These are phyloP conservation scores for Hippopotamyrus pictus DNA, from an alignment of 2,797 vertebrate species.

Conservation along the genomic window DNA sequence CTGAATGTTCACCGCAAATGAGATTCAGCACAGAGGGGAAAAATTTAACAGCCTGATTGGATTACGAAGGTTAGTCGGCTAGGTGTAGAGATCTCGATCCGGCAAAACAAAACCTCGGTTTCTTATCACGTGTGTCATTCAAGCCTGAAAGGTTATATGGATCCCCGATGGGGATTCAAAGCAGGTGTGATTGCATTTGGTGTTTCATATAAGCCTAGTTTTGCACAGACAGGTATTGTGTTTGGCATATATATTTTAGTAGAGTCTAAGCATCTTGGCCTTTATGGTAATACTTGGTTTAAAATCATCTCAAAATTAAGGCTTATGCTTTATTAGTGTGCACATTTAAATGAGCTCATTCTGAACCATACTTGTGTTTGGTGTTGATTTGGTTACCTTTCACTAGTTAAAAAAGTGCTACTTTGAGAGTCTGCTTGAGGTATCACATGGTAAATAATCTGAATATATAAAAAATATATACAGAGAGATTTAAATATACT, in stretches of 20 bases:
- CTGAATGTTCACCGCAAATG: not conserved
- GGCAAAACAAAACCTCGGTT: not conserved
- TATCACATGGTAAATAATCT: not conserved
- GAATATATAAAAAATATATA: not conserved
- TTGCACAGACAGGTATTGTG: not conserved
- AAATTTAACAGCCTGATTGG: not conserved
- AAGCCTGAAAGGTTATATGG: not conserved
- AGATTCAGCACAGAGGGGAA: not conserved
- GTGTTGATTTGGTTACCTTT: not conserved
- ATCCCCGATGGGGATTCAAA: not conserved
- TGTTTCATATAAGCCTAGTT: not conserved
- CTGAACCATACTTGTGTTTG: not conserved
- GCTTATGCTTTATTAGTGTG: not conserved
- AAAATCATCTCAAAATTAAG: not conserved
- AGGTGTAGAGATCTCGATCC: not conserved
- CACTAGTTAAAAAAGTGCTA: not conserved
- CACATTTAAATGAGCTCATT: not conserved
- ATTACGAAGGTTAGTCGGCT: not conserved
- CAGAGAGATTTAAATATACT: not conserved
- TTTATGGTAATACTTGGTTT: not conserved
- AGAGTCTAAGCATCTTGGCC: not conserved
- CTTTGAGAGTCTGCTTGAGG: not conserved
- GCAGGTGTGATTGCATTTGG: not conserved
- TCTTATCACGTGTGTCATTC: not conserved
- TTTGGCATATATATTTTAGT: not conserved